Conservation (phyloP, 2,888 invertebrate species). For the Lathronympha strigana region DNA sequence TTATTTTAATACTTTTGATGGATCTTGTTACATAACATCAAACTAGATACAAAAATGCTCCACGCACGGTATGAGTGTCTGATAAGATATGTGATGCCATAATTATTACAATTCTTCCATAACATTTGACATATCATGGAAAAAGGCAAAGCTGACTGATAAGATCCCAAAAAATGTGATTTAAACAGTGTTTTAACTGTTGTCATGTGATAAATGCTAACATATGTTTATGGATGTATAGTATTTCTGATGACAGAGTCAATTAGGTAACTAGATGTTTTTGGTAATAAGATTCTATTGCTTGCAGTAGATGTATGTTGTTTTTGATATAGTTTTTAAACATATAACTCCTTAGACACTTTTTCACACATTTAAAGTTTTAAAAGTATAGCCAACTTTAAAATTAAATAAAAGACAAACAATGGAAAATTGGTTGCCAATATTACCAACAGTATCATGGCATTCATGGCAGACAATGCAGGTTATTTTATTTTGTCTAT, state of each 20-base stretch:
- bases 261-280: not conserved
- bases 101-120: constrained; percentile 33
- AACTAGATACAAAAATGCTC: constrained; percentile 29
- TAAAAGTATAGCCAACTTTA: not conserved
- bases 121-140: constrained; percentile 37
- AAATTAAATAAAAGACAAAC: no score
- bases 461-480: not conserved
- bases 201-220: constrained; percentile 20
- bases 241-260: not conserved
- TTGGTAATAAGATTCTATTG: not conserved
- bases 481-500: no score
- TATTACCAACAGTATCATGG: not conserved
- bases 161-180: not conserved
- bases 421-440: not conserved
- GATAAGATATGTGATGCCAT: constrained; percentile 49
- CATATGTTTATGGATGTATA: not conserved
- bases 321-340: no score
- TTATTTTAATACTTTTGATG: not conserved
- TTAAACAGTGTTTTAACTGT: not conserved
- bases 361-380: not conserved
- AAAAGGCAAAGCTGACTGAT: constrained; percentile 13
- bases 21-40: constrained; percentile 35
- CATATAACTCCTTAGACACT: no score
- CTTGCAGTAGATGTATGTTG: not conserved
- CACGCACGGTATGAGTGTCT: constrained; percentile 39